A percentile compares a stretch with the other conserved stretches of the same genome.
Evolutionary conservation across 1,140 invertebrate genomes (phyloP).

Genomic region (Tetramorium parvispinum): DNA sequence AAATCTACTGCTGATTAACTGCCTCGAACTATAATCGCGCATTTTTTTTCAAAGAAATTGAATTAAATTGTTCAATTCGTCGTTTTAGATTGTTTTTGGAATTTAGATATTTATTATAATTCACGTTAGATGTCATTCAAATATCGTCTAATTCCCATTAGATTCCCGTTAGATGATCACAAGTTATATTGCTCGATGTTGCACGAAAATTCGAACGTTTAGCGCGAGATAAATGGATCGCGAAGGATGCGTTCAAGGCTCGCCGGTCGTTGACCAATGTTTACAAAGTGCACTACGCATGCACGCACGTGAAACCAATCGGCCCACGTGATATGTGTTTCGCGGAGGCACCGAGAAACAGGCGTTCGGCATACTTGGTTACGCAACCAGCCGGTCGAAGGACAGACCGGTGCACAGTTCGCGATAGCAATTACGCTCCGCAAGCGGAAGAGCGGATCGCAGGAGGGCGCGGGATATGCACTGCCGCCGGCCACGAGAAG

Average conservation of each 20-base stretch:
- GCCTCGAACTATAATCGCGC: background rate
- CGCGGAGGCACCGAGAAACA: slow-evolving; percentile 19
- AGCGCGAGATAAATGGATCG: background rate
- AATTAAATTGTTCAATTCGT: background rate
- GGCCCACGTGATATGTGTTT: slow-evolving; percentile 38
- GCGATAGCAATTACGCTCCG: slow-evolving; percentile 69
- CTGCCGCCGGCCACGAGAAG: slow-evolving; percentile 43
- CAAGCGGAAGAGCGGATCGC: slow-evolving; percentile 68
- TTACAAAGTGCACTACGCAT: slow-evolving; percentile 7
- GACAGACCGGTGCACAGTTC: slow-evolving; percentile 65
- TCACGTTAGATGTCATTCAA: background rate
- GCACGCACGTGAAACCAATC: slow-evolving; percentile 39
- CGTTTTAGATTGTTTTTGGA: background rate
- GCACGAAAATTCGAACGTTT: background rate
- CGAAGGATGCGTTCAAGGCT: slow-evolving; percentile 39
- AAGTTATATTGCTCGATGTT: background rate
- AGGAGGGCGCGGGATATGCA: slow-evolving; percentile 19
- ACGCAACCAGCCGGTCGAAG: slow-evolving; percentile 76
- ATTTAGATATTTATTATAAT: background rate
- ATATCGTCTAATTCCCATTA: background rate
- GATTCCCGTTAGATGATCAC: background rate
- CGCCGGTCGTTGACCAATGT: slow-evolving; percentile 47
- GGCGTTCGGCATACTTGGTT: slow-evolving; percentile 66
- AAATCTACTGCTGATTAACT: background rate
- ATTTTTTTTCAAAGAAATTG: background rate